Conservation (phyloP, 2,797 vertebrate species). For the Buphagus erythrorhynchus region DNA sequence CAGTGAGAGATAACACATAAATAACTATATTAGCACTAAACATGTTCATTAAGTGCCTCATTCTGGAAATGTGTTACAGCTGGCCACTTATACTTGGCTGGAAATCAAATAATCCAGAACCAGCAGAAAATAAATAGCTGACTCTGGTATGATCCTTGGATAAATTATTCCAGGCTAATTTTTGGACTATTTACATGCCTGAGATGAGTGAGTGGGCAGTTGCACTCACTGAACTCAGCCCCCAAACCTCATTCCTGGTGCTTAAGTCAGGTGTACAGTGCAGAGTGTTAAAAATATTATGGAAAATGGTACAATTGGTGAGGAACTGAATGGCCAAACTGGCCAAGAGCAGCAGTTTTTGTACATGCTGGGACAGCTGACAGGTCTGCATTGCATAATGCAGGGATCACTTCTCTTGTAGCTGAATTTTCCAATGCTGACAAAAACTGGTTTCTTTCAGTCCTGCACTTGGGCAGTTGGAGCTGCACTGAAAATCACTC, state of each 20-base stretch:
- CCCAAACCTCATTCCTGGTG: neutral
- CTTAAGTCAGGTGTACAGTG: rapidly evolving
- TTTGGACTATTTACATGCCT: neutral
- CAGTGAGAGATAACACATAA: conserved; percentile 49
- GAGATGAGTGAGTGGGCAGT: neutral
- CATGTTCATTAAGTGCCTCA: conserved; percentile 56
- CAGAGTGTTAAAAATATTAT: neutral
- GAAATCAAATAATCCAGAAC: conserved; percentile 41
- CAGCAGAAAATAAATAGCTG: conserved; percentile 36
- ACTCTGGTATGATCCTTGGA: neutral
- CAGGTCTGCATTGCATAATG: neutral
- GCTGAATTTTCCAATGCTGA: neutral
- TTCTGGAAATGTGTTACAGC: conserved; percentile 66
- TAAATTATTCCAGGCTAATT: neutral
- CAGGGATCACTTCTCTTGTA: neutral
- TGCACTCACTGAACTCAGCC: neutral
- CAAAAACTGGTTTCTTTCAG: neutral
- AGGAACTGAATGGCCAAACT: rapidly evolving
- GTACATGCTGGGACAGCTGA: rapidly evolving
- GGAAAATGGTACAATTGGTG: rapidly evolving
- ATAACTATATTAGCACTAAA: conserved; percentile 57
- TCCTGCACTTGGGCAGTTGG: neutral
- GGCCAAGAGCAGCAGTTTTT: neutral
- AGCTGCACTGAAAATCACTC: neutral
- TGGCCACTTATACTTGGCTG: conserved; percentile 55